Conservation (phyloP, 1,140 invertebrate genomes). For the Drosophila sturtevanti region DNA sequence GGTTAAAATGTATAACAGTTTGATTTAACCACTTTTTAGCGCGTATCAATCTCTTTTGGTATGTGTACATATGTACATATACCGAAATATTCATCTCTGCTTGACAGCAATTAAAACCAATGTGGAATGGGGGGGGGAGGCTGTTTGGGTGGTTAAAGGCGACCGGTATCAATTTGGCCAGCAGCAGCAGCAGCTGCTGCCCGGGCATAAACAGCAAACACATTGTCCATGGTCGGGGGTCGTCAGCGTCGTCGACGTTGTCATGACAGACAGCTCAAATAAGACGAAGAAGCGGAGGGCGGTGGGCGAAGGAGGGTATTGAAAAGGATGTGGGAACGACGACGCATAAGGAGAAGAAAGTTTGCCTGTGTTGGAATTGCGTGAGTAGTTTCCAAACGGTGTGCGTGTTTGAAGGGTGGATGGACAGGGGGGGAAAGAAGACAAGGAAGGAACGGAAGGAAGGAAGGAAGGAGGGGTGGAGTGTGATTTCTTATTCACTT, state of each 20-base stretch:
- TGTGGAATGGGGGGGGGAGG: background rate
- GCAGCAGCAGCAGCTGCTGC: slow-evolving; percentile 24
- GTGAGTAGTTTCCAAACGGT: slow-evolving; percentile 8
- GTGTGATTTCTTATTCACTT: slow-evolving; percentile 3
- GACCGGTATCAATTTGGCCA: background rate
- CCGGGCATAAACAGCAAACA: slow-evolving; percentile 55
- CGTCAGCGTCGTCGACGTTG: slow-evolving; percentile 32
- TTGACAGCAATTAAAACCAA: background rate
- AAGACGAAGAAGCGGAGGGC: background rate
- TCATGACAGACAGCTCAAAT: slow-evolving; percentile 31
- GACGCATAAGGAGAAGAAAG: background rate
- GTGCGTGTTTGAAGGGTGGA: no score
- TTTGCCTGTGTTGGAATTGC: slow-evolving; percentile 10
- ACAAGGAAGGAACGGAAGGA: no score
- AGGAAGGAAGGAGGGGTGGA: background rate
- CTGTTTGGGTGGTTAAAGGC: background rate
- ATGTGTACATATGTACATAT: no score
- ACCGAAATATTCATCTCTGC: no score
- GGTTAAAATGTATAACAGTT: no score
- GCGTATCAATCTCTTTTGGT: no score
- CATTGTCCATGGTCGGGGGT: slow-evolving; percentile 73
- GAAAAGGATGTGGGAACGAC: background rate
- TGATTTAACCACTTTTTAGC: no score
- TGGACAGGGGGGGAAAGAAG: background rate
- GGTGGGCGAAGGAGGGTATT: no score